Conservation (phyloP, 1,140 invertebrate genomes). For the Drosophila tani region DNA sequence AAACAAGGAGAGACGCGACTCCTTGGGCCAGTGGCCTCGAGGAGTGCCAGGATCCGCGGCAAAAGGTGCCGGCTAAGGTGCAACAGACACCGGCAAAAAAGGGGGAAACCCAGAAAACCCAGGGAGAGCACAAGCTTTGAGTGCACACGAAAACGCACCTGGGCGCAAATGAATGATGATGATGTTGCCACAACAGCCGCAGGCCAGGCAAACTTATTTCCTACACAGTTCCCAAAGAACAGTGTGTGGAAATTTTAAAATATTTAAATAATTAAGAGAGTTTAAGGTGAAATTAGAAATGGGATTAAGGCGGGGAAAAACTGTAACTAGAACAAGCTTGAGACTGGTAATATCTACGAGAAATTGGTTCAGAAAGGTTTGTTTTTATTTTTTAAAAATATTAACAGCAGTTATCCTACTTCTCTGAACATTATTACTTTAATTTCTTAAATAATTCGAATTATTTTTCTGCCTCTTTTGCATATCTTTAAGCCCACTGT, state of each 20-base stretch:
- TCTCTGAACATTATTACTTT: no score
- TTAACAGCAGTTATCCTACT: no score
- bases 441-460: neutral
- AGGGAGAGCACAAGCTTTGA: constrained; percentile 38
- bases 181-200: constrained; percentile 56
- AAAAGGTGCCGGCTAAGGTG: constrained; percentile 18
- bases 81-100: constrained; percentile 39
- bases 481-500: constrained; percentile 8
- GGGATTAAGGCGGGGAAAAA: no score
- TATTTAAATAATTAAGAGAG: neutral
- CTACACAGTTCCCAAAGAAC: neutral
- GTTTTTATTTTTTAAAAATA: no score
- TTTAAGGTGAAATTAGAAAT: no score
- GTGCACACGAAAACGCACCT: constrained; percentile 67
- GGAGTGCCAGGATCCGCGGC: constrained; percentile 14
- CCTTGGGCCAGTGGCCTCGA: constrained; percentile 8
- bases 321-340: no score
- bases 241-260: neutral
- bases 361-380: no score
- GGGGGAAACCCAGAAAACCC: constrained; percentile 9
- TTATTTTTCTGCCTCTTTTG: no score
- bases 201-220: constrained; percentile 14
- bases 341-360: no score
- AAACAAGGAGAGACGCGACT: constrained; percentile 24
- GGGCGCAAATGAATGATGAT: constrained; percentile 80